These are phyloP conservation scores for Melipona quadrifasciata DNA, from an alignment of 1,140 invertebrate species.

Conservation along the genomic window DNA sequence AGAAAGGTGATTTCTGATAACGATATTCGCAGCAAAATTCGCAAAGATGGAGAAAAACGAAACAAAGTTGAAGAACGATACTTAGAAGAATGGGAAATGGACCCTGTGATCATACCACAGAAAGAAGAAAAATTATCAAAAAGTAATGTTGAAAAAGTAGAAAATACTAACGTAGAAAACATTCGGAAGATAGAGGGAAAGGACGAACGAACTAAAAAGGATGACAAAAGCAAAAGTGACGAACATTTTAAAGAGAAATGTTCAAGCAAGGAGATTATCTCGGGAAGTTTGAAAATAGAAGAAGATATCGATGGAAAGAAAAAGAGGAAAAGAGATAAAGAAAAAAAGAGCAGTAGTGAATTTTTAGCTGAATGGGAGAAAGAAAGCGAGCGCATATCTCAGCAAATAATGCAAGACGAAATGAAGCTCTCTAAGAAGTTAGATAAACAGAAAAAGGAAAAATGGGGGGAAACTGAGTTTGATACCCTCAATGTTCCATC, in stretches of 20 bases:
- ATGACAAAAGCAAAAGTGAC: conserved; percentile 39
- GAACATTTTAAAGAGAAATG: conserved; percentile 40
- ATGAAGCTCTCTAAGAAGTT: conserved; percentile 42
- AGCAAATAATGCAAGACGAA: conserved; percentile 61
- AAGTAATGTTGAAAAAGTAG: background rate
- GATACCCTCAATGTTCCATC: conserved; percentile 75
- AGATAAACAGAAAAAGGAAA: conserved; percentile 57
- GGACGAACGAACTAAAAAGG: conserved; percentile 45
- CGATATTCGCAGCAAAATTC: background rate
- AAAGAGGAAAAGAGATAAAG: conserved; percentile 53
- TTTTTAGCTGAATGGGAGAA: conserved; percentile 61
- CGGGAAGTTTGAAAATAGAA: conserved; percentile 33
- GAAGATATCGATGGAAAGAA: conserved; percentile 49
- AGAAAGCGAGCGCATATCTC: conserved; percentile 49
- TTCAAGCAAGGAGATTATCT: conserved; percentile 44
- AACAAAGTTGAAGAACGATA: conserved; percentile 43
- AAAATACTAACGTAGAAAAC: conserved; percentile 1
- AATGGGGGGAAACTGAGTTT: conserved; percentile 75
- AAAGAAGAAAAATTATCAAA: conserved; percentile 22
- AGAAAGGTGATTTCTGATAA: conserved; percentile 12
- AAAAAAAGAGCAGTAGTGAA: conserved; percentile 51
- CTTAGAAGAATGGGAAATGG: conserved; percentile 68
- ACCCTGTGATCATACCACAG: conserved; percentile 46
- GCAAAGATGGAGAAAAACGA: conserved; percentile 26
- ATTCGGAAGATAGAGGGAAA: conserved; percentile 45